These are phyloP conservation scores for Cossypha caffra DNA, from an alignment of 2,797 vertebrate genomes.

Conservation along the genomic window DNA sequence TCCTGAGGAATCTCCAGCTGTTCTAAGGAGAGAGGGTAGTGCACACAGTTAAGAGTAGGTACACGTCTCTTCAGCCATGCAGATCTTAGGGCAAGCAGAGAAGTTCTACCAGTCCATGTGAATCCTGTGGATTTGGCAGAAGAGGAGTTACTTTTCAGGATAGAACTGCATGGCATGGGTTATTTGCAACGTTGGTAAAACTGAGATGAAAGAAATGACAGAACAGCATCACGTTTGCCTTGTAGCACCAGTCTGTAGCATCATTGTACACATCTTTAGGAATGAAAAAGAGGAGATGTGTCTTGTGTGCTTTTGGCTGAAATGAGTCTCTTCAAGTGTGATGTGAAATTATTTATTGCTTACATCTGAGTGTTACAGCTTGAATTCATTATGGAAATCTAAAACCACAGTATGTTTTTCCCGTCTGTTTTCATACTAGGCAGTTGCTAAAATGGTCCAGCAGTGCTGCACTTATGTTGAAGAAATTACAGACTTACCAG, in stretches of 20 bases:
- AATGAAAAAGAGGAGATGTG: neutral
- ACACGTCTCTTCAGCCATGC: neutral
- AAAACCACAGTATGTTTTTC: neutral
- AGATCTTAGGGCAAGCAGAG: neutral
- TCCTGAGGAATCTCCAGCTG: neutral
- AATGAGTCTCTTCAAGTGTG: neutral
- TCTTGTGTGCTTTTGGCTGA: neutral
- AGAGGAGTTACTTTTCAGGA: neutral
- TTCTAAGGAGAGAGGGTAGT: neutral
- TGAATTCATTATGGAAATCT: neutral
- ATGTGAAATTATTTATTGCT: neutral
- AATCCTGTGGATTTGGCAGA: neutral
- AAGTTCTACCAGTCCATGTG: neutral
- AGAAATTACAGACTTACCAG: slow-evolving; percentile 86
- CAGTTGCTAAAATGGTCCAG: slow-evolving; percentile 99
- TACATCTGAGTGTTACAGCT: neutral
- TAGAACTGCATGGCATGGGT: neutral
- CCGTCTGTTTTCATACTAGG: slow-evolving; percentile 78
- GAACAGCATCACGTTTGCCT: neutral
- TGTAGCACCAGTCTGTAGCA: neutral
- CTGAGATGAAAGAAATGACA: neutral
- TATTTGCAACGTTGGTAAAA: neutral
- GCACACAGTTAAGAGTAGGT: neutral
- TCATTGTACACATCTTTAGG: neutral
- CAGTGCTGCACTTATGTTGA: slow-evolving; percentile 96